These are phyloP conservation scores for Triops longicaudatus DNA, from an alignment of 1,140 invertebrate species.

Conservation along the genomic window DNA sequence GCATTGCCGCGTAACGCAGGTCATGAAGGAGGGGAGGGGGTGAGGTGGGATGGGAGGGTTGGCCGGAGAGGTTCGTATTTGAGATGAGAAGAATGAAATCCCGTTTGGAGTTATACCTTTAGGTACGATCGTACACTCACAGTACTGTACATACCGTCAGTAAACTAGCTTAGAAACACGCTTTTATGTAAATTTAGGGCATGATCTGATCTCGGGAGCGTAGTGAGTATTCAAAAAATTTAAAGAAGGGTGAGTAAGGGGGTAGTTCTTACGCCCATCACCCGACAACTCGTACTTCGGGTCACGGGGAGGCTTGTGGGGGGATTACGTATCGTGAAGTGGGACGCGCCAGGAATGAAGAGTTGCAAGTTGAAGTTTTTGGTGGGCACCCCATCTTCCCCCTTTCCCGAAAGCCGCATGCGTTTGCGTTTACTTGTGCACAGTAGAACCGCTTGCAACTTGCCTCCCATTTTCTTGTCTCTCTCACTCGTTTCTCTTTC, in stretches of 20 bases:
- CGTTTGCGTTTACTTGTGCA: not conserved
- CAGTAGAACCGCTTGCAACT: not conserved
- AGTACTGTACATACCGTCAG: not conserved
- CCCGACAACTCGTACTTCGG: not conserved
- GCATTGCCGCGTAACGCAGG: slow-evolving; percentile 13
- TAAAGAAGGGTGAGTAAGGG: too few species aligned
- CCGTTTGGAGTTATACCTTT: not conserved
- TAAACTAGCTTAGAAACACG: not conserved
- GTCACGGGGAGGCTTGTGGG: not conserved
- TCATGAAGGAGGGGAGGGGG: not conserved
- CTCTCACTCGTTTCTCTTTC: not conserved
- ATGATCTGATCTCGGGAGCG: not conserved
- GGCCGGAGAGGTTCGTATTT: not conserved
- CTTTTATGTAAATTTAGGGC: not conserved
- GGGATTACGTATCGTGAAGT: not conserved
- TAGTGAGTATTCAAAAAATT: not conserved
- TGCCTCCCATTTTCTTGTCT: not conserved
- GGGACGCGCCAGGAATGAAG: slow-evolving; percentile 4
- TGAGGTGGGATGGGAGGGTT: not conserved
- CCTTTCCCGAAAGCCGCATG: not conserved
- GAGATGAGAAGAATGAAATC: not conserved
- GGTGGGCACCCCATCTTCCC: not conserved
- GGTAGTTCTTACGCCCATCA: not conserved
- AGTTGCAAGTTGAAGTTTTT: not conserved
- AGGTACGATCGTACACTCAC: not conserved